Percentiles rank a stretch among this genome's conserved stretches.
Evolutionary conservation across 2,797 vertebrate species (phyloP).

Genomic region (Cyclopterus lumpus): DNA sequence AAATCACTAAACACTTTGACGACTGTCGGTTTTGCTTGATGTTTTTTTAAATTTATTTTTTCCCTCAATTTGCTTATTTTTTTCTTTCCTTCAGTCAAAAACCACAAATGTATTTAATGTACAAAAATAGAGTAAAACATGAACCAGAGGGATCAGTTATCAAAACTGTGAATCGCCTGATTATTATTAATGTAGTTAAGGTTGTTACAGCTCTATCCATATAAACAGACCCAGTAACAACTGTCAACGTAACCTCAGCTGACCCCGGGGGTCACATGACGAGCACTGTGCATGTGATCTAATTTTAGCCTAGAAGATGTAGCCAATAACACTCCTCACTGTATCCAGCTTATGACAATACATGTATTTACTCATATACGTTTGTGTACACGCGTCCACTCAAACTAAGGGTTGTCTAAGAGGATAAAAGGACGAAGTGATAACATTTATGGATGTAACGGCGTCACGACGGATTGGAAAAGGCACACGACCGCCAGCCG

Average conservation of each 20-base stretch:
- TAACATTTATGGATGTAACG: neutral
- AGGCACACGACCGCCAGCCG: neutral
- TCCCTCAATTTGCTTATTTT: neutral
- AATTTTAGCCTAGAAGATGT: neutral
- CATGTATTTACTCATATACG: neutral
- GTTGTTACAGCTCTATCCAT: neutral
- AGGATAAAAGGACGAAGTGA: neutral
- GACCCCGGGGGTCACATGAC: neutral
- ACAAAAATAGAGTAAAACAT: neutral
- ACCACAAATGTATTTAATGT: neutral
- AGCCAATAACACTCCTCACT: neutral
- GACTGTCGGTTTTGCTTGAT: neutral
- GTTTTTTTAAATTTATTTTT: neutral
- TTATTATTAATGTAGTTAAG: neutral
- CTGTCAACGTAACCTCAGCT: neutral
- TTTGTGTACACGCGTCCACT: neutral
- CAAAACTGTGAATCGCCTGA: neutral
- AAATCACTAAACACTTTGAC: neutral
- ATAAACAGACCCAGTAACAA: neutral
- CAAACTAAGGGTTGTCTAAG: neutral
- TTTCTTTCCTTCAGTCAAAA: neutral
- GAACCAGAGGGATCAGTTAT: neutral
- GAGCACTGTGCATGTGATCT: neutral
- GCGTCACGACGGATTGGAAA: neutral
- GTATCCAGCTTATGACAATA: neutral